Evolutionary conservation across 2,888 invertebrate genomes (phyloP), one percentile per base, ranked within the genome.

Genomic region (Hypsopygia costalis): DNA sequence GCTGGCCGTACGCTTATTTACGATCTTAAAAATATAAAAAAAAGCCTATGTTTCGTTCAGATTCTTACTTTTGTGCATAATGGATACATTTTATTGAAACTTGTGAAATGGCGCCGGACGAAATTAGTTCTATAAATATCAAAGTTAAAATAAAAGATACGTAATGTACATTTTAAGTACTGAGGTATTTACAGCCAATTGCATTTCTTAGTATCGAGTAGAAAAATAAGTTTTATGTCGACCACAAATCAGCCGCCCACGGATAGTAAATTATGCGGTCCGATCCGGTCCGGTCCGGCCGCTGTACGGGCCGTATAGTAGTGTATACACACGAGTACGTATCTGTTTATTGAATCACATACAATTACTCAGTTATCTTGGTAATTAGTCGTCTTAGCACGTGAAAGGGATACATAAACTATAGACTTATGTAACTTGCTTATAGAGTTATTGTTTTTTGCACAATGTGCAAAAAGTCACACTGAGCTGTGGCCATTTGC

Each of bases 331-430:
- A 21, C 6, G 25, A 4, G 25, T 25, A 8, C n/a, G 25, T 25
- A 25, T 32, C 16, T 11, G 32, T 38, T 38, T 32, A 38, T 38
- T 38, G 25, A 32, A 38, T 32, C 32, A 25, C 12, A 32, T 30
- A 5, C 10, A 10, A n/a, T 10, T 29, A 32, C 21, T 11, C 10
- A n/a, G 25, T 31, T 38, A 38, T 38, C 38, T 32, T 9, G 40
- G 53, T 59, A 58, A 62, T 61, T 58, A 61, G 52, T 25, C 41
- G 44, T 47, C 50, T 53, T 54, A 52, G 50, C 55, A 41, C 49
- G 32, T 44, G 44, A 46, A 44, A 50, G 16, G 4, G 25, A 1
- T 7, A 6, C n/a, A 25, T 25, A 25, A 25, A 25, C 25, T 25
- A 7, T n/a, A 2, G n/a, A 25, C 5, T 8, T 25, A 6, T 5